phyloP scores from a whole-genome alignment of 2,888 invertebrate genomes.

The Philaethria dido region DNA sequence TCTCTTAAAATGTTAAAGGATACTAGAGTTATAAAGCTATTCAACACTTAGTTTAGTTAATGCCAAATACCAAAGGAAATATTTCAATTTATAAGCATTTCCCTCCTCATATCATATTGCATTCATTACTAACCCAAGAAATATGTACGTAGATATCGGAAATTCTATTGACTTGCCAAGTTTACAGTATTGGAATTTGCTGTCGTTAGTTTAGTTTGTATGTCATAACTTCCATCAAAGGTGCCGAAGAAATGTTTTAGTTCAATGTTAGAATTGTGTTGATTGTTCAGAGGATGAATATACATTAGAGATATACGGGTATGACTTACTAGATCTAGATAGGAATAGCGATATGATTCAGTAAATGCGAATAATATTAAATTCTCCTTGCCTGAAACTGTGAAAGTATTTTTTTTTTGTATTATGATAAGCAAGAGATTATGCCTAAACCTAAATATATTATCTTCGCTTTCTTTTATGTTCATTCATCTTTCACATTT shows the following conservation, averaged over 20 bases:
- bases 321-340: not conserved
- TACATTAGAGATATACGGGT: not conserved
- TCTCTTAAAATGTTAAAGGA: too few species aligned
- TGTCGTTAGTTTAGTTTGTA: constrained; percentile 22
- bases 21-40: too few species aligned
- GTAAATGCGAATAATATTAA: too few species aligned
- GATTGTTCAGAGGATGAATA: not conserved
- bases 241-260: constrained; percentile 20
- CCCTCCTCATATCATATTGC: not conserved
- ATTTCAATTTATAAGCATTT: not conserved
- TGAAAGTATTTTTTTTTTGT: too few species aligned
- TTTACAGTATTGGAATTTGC: constrained; percentile 14
- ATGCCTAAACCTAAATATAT: not conserved
- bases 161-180: constrained; percentile 22
- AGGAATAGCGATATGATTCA: not conserved
- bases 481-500: not conserved
- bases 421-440: not conserved
- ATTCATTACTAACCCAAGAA: not conserved
- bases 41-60: too few species aligned
- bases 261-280: constrained; percentile 8
- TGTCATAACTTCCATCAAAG: constrained; percentile 23
- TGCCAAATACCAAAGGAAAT: not conserved
- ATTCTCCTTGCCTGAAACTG: too few species aligned
- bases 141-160: not conserved
- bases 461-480: not conserved